Conservation (phyloP, 2,797 vertebrate species). For the Astyanax mexicanus region DNA sequence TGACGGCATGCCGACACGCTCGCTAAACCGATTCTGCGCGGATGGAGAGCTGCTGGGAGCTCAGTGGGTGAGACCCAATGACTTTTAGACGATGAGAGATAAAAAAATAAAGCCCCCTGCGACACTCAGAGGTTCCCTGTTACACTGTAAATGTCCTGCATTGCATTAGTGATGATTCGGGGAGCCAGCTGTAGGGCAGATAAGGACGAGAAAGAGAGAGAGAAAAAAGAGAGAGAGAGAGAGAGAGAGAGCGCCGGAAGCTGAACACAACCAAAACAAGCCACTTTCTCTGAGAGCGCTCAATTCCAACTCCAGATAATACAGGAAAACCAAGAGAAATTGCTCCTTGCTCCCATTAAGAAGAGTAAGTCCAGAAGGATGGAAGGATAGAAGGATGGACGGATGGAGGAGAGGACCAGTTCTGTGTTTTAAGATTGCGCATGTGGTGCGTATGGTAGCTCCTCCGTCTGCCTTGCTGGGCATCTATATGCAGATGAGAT, state of each 20-base stretch:
- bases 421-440: slow-evolving; percentile 60
- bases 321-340: neutral
- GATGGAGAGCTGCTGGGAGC: neutral
- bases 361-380: slow-evolving; percentile 65
- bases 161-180: slow-evolving; percentile 26
- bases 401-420: slow-evolving; percentile 63
- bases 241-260: neutral
- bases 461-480: slow-evolving; percentile 62
- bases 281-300: neutral
- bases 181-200: neutral
- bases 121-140: slow-evolving; percentile 22
- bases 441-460: slow-evolving; percentile 62
- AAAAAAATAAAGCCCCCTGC: slow-evolving; percentile 4
- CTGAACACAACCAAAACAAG: slow-evolving; percentile 18
- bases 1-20: slow-evolving; percentile 86
- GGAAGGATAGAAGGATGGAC: slow-evolving; percentile 63
- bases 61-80: neutral
- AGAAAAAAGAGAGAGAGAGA: no score
- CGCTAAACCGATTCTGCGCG: slow-evolving; percentile 28
- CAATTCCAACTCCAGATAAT: slow-evolving; percentile 3
- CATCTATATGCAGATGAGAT: slow-evolving; percentile 81
- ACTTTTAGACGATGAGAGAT: slow-evolving; percentile 1
- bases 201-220: no score
- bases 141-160: slow-evolving; percentile 26
- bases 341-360: slow-evolving; percentile 16